Evolutionary conservation across 35 echinoderm and acorn worm genomes (phyloP).

Genomic region (Apostichopus californicus): DNA sequence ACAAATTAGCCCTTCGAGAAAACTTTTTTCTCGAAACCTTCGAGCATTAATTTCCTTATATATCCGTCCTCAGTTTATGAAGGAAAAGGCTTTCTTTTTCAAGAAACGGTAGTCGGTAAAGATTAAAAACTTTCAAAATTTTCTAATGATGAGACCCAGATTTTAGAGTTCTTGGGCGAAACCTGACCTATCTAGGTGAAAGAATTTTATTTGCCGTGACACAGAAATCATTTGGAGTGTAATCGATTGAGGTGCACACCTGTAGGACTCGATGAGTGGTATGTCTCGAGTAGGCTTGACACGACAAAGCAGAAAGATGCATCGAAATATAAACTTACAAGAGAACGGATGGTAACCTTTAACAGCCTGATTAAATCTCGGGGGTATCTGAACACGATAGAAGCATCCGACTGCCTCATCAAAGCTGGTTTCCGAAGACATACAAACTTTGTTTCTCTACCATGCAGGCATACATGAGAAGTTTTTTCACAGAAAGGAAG

Average conservation of each 20-base stretch:
- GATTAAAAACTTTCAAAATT: too few species aligned
- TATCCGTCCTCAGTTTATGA: too few species aligned
- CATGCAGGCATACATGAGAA: not conserved
- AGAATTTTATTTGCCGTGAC: not conserved
- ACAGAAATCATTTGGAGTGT: not conserved
- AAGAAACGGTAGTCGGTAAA: too few species aligned
- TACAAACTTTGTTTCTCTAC: not conserved
- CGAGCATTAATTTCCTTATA: too few species aligned
- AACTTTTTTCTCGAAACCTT: too few species aligned
- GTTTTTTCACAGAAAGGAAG: too few species aligned
- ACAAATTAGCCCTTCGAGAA: too few species aligned
- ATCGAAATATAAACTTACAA: not conserved
- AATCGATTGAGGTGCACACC: conserved; percentile 34
- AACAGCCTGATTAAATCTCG: not conserved
- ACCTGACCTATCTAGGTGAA: conserved; percentile 13
- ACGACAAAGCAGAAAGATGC: not conserved
- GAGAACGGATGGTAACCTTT: not conserved
- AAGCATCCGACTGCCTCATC: not conserved
- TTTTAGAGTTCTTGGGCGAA: not conserved
- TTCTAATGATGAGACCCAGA: conserved; percentile 14
- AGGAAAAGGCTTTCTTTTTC: too few species aligned
- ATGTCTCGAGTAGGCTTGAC: not conserved
- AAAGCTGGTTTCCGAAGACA: not conserved
- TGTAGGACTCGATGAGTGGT: conserved; percentile 9
- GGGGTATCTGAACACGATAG: not conserved